A percentile compares a stretch with the other conserved stretches of the same genome.
Conservation (phyloP, 2,888 invertebrate genomes). For the Volucella inflata region DNA sequence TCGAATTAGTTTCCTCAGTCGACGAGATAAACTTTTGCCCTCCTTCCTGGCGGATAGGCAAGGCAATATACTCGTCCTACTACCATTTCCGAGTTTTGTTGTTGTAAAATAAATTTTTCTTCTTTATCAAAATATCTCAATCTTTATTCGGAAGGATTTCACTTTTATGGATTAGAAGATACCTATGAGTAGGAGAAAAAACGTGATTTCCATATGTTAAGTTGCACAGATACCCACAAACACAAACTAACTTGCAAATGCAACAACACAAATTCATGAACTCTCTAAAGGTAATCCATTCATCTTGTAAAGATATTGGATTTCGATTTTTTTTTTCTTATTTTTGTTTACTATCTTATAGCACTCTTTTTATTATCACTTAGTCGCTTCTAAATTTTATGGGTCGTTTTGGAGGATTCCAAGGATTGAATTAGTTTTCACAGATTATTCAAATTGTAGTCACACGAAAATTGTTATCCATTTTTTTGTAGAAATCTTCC, state of each 20-base stretch:
- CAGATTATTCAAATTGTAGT: too few species aligned
- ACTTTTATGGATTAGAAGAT: conserved; percentile 61
- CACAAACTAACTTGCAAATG: conserved; percentile 25
- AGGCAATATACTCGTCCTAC: conserved; percentile 26
- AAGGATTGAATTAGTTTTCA: too few species aligned
- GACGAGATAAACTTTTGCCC: conserved; percentile 73
- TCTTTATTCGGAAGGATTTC: conserved; percentile 50
- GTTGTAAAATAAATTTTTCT: conserved; percentile 10
- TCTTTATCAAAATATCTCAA: conserved; percentile 8
- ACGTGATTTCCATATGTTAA: conserved; percentile 67
- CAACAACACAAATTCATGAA: conserved; percentile 55
- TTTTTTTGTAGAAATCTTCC: conserved; percentile 9
- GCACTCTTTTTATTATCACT: not conserved
- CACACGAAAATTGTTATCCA: conserved; percentile 26
- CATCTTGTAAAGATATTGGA: conserved; percentile 33
- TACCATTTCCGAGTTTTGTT: conserved; percentile 49
- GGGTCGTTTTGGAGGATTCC: too few species aligned
- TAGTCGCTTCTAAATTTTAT: not conserved
- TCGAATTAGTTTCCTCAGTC: conserved; percentile 71
- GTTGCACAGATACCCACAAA: conserved; percentile 36
- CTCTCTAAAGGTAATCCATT: conserved; percentile 40
- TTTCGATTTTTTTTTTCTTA: conserved; percentile 36
- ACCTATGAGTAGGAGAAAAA: conserved; percentile 29
- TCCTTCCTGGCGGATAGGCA: conserved; percentile 62
- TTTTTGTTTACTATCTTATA: conserved; percentile 7